Conservation (phyloP, 2,888 invertebrate species). For the Stenodera caucasica region DNA sequence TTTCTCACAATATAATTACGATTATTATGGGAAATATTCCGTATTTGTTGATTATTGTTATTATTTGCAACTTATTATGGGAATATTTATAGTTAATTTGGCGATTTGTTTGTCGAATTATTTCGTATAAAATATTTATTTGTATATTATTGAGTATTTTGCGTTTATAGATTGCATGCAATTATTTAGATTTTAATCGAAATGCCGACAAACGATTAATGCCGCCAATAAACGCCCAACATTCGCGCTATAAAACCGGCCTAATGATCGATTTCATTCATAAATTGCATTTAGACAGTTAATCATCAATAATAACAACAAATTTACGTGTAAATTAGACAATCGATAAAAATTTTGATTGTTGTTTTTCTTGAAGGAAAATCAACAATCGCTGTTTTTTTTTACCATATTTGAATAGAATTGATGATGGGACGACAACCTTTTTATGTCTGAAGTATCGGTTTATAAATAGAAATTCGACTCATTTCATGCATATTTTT, state of each 20-base stretch:
- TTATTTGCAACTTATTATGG: no score
- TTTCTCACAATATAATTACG: constrained; percentile 34
- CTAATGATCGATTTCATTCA: constrained; percentile 1
- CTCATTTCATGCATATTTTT: constrained; percentile 1
- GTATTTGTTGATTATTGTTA: no score
- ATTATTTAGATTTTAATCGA: not conserved
- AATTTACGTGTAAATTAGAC: not conserved
- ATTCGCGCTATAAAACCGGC: not conserved
- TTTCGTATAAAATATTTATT: no score
- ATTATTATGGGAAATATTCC: constrained; percentile 34
- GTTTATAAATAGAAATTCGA: not conserved
- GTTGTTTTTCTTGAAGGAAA: no score
- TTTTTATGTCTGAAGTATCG: not conserved
- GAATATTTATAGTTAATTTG: no score
- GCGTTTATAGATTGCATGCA: not conserved
- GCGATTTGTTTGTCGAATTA: no score
- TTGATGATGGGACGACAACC: constrained; percentile 1
- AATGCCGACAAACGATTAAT: not conserved
- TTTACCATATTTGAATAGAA: constrained; percentile 2
- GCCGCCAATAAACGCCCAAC: not conserved
- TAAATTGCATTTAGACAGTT: constrained; percentile 2
- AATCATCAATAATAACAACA: not conserved
- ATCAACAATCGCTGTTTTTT: no score
- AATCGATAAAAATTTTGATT: not conserved
- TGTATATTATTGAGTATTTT: no score